Evolutionary conservation across 2,113 vertebrate species (phyloP), one percentile per base, ranked within the genome.

Genomic region (Epinephelus lanceolatus): DNA sequence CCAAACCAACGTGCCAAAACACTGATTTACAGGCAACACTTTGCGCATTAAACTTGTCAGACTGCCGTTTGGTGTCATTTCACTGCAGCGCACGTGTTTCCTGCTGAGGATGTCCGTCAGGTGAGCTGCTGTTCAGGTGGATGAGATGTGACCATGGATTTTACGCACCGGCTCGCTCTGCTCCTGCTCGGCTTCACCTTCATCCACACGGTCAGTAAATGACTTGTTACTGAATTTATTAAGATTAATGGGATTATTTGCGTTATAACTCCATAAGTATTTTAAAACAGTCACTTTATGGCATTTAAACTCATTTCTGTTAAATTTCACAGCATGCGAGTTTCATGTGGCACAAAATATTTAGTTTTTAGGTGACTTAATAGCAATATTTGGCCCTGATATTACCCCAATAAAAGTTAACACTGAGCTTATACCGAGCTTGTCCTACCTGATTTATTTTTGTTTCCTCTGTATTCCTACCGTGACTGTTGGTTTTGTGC

Each of bases 151-250:
- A 82, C 33, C 84, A 89, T 90, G 89, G 27, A 62, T 69, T 83
- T 71, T 56, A 84, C 86, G 62, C 89, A 65, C 47, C 82, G 59
- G 49, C 61, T 80, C 76, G 42, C 71, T 25, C 66, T 89, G 86
- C 83, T 89, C 0, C 84, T 92, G 72, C 76, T 88, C 53, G 33
- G 57, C 68, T 25, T 73, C 84, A 23, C n/a, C 78, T 4, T 73
- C 61, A 45, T 79, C 62, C 76, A 30, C 73, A 83, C 73, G 88
- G 91, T 91, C 62, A 90, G 91, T 86, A 45, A 45, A 45, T 12
- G 8, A 0, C 14, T 17, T 17, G 4, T 4, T 17, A 3, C 6
- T 57, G 2, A 45, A 45, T 6, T 56, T 56, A 4, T 19, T 19
- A 30, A 27, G 11, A 27, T 37, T 17, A 1, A 37, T 19, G 30